Evolutionary conservation across 2,888 invertebrate species (phyloP).

Genomic region (Blastobasis adustella): DNA sequence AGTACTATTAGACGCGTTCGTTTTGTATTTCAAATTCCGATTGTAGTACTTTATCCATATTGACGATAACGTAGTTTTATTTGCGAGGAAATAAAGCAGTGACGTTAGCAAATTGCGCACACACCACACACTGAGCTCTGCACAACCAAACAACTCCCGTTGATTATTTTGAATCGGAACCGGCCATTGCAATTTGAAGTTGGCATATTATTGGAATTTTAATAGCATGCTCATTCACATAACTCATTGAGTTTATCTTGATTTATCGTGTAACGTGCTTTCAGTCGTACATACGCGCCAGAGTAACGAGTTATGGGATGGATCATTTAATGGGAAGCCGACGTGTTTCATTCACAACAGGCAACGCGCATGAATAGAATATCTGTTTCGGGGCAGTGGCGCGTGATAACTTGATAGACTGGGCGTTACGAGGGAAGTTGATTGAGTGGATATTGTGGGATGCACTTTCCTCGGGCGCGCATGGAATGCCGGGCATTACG

Average conservation of each 20-base stretch:
- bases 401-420: constrained; percentile 46
- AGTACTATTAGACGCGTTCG: too few species aligned
- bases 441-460: constrained; percentile 45
- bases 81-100: background rate
- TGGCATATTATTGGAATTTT: constrained; percentile 62
- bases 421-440: constrained; percentile 35
- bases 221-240: constrained; percentile 60
- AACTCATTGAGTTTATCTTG: constrained; percentile 57
- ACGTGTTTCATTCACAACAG: constrained; percentile 54
- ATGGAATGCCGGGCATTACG: constrained; percentile 31
- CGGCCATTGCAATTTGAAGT: constrained; percentile 46
- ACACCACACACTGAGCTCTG: constrained; percentile 23
- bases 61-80: background rate
- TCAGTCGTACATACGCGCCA: constrained; percentile 34
- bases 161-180: constrained; percentile 36
- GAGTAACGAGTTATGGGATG: constrained; percentile 39
- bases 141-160: constrained; percentile 10
- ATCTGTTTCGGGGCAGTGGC: constrained; percentile 53
- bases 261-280: constrained; percentile 49
- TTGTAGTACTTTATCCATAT: too few species aligned
- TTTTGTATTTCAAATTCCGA: too few species aligned
- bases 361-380: constrained; percentile 58
- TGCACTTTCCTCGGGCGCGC: constrained; percentile 44
- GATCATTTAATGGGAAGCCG: constrained; percentile 42
- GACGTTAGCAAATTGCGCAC: background rate